Evolutionary conservation across 2,888 invertebrate genomes (phyloP).

Genomic region (Tetragnatha montana): DNA sequence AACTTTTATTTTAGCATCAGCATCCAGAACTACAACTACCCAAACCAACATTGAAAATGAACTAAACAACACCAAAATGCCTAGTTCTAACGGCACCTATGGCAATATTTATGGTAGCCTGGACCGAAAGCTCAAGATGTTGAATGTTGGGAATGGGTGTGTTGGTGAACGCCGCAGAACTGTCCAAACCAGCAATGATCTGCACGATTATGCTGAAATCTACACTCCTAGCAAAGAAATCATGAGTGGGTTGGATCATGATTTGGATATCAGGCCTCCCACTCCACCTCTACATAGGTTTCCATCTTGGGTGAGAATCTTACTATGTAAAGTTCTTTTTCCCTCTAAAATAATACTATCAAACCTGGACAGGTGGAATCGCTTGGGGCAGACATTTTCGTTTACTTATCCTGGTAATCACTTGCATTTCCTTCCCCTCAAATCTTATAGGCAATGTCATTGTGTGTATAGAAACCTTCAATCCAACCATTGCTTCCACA

Average conservation of each 20-base stretch:
- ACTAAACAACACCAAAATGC: conserved; percentile 42
- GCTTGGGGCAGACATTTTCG: too few species aligned
- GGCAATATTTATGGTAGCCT: conserved; percentile 68
- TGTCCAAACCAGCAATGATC: conserved; percentile 74
- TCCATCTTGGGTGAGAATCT: conserved; percentile 78
- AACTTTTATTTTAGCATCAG: conserved; percentile 43
- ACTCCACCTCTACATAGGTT: conserved; percentile 85
- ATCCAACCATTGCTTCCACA: too few species aligned
- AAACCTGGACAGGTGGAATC: too few species aligned
- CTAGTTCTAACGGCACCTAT: conserved; percentile 33
- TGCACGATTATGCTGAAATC: conserved; percentile 94
- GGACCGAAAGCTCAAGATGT: conserved; percentile 66
- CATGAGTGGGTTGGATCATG: conserved; percentile 52
- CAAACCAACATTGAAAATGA: conserved; percentile 66
- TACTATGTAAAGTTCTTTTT: too few species aligned
- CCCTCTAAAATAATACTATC: too few species aligned
- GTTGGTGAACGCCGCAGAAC: conserved; percentile 60
- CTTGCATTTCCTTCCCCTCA: too few species aligned
- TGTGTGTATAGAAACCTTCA: too few species aligned
- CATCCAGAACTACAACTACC: conserved; percentile 47
- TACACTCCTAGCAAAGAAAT: conserved; percentile 91
- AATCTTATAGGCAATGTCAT: too few species aligned
- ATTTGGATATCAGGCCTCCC: conserved; percentile 65
- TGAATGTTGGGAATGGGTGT: conserved; percentile 61
- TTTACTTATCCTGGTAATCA: too few species aligned